Percentiles rank a stretch among this genome's conserved stretches.
Conservation (phyloP, 2,113 vertebrate species). For the Mus pahari region DNA sequence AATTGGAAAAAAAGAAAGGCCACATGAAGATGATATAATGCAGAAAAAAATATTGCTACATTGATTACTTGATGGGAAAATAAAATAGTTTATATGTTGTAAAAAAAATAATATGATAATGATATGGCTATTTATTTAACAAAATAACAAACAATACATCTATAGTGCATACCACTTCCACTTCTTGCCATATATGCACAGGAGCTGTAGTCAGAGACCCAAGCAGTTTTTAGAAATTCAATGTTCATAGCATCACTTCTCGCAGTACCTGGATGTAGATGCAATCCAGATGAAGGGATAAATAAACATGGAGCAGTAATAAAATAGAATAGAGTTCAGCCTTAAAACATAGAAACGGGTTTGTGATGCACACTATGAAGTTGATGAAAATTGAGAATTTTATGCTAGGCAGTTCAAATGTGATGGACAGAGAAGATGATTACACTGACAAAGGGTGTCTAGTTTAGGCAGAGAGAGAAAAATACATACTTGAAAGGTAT, state of each 20-base stretch:
- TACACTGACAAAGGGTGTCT: background rate
- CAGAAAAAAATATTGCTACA: background rate
- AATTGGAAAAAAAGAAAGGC: too few relatives aligned
- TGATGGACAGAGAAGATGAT: background rate
- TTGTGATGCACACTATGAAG: background rate
- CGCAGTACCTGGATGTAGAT: background rate
- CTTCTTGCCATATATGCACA: background rate
- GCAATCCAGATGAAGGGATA: background rate
- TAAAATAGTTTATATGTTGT: background rate
- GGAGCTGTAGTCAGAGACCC: background rate
- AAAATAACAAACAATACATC: background rate
- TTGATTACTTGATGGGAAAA: background rate
- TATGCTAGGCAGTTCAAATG: background rate
- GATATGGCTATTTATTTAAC: background rate
- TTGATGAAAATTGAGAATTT: background rate
- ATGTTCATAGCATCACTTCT: background rate
- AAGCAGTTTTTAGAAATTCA: background rate
- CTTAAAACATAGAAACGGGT: background rate
- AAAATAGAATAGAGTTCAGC: background rate
- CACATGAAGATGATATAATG: background rate
- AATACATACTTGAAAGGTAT: background rate
- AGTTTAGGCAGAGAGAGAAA: background rate
- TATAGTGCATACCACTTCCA: background rate
- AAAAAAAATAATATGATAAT: background rate
- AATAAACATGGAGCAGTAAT: background rate